Evolutionary conservation across 1,140 invertebrate genomes (phyloP).

Genomic region (Caenorhabditis tropicalis): DNA sequence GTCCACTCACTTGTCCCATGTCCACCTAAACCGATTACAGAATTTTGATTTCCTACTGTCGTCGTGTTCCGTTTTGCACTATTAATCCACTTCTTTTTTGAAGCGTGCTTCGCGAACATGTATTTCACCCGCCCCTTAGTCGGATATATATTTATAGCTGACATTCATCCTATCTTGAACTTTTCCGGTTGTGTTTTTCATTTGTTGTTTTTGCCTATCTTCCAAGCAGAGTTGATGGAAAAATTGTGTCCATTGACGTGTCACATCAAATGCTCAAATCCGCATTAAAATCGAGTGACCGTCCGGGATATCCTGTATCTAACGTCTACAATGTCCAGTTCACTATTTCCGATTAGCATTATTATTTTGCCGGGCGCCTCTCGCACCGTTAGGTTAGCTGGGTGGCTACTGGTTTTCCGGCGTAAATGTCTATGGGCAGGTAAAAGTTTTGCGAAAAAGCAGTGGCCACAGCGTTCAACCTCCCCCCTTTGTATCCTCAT

Average conservation of each 20-base stretch:
- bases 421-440: constrained; percentile 35
- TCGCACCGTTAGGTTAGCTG: constrained; percentile 31
- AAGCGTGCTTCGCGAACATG: background rate
- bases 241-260: constrained; percentile 14
- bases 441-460: constrained; percentile 44
- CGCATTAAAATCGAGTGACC: constrained; percentile 33
- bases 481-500: background rate
- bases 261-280: constrained; percentile 30
- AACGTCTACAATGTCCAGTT: constrained; percentile 10
- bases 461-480: background rate
- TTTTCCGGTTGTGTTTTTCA: background rate
- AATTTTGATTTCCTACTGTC: constrained; percentile 2
- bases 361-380: constrained; percentile 43
- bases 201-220: background rate
- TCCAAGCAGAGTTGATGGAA: background rate
- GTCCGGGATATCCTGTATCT: background rate
- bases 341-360: constrained; percentile 40
- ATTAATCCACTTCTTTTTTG: constrained; percentile 15
- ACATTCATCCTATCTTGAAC: constrained; percentile 8
- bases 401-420: constrained; percentile 37
- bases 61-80: constrained; percentile 37
- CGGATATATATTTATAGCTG: constrained; percentile 14
- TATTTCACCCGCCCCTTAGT: background rate
- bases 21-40: constrained; percentile 33
- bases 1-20: background rate